Evolutionary conservation across 1,140 invertebrate species (phyloP), one percentile per base, ranked within the genome.

Genomic region (Lasioglossum baleicum): DNA sequence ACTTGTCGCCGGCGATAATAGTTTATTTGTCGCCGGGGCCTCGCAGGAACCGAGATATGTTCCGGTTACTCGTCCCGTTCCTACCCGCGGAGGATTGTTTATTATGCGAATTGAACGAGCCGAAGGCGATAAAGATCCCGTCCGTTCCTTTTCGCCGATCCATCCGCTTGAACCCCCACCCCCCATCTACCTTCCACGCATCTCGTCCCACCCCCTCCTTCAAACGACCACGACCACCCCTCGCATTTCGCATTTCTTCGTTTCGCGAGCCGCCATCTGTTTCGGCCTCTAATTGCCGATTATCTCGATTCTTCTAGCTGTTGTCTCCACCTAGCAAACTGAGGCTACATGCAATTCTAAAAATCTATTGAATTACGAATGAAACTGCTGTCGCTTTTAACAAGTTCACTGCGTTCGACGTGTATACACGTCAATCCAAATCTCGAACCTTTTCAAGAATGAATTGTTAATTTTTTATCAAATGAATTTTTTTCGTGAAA

Each of bases 1-100:
- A 93, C 91, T 93, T 93, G 92, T 93, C 92, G 91, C 85, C 81
- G 83, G 89, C 90, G 92, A 93, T 93, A 93, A 93, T 93, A 91
- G 90, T 93, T 93, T 93, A 93, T 93, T 93, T 93, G 92, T 92
- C 91, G 92, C 88, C 84, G 87, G 85, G 83, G 44, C 44, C 85
- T 88, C 87, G 84, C 88, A 82, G 88, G 60, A 69, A 66, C 75
- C 89, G 86, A 92, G 92, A 93, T 92, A 92, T 92, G 92, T 93
- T 91, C 91, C 92, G 90, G 90, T 92, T 93, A 91, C 90, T 91
- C 84, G 84, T 79, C 83, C 84, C 87, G 81, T 88, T 87, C 87
- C 87, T 83, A 48, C 88, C 86, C 85, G 83, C 83, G 84, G 87
- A 89, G 90, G 91, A 92, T 93, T 92, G 90, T 93, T 92, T 93